These are phyloP conservation scores for Ylistrum balloti DNA, from an alignment of 1,140 invertebrate genomes.

Conservation along the genomic window DNA sequence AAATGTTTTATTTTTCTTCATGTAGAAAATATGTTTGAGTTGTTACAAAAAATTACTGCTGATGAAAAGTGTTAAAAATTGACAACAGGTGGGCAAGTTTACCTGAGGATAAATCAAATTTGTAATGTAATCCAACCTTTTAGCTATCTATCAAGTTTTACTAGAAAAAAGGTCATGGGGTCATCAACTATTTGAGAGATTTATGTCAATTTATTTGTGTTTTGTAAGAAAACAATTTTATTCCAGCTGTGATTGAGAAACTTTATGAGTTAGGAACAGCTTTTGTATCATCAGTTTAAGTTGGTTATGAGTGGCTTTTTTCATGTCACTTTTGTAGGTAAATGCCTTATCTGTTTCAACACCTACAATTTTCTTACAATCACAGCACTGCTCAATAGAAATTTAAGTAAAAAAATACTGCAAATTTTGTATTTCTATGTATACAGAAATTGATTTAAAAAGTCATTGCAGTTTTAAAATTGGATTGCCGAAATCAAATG, in stretches of 20 bases:
- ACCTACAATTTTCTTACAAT: no score
- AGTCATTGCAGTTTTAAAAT: not conserved
- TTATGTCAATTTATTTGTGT: not conserved
- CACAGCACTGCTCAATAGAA: no score
- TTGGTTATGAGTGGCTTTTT: not conserved
- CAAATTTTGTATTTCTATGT: not conserved
- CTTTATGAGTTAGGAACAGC: not conserved
- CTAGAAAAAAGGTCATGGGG: not conserved
- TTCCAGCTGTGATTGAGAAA: not conserved
- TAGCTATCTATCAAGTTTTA: not conserved
- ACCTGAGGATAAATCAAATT: not conserved
- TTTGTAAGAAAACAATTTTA: conserved; percentile 32
- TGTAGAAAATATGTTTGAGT: not conserved
- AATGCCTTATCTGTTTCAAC: not conserved
- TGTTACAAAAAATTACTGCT: not conserved
- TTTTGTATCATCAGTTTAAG: not conserved
- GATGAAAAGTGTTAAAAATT: conserved; percentile 7
- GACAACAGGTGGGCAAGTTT: not conserved
- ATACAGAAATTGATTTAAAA: not conserved
- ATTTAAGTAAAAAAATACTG: not conserved
- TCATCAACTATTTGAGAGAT: not conserved
- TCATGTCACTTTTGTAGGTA: not conserved
- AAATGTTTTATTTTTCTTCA: not conserved
- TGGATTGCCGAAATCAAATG: not conserved
- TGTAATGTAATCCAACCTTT: not conserved